Evolutionary conservation across 2,888 invertebrate genomes (phyloP), one percentile per base, ranked within the genome.

Genomic region (Eupithecia centaureata): DNA sequence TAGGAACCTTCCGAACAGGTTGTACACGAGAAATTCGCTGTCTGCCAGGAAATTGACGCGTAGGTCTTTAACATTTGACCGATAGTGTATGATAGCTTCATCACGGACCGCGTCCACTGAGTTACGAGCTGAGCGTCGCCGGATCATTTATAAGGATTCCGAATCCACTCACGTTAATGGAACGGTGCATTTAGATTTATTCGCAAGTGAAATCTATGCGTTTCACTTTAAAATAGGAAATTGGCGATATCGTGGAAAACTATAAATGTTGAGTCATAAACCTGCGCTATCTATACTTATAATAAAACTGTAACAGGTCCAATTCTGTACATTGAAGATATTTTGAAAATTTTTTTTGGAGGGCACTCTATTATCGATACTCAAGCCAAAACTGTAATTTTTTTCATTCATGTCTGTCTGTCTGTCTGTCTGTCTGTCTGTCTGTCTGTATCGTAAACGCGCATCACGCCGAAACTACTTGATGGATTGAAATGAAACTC

Each of bases 11-110:
- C 77, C 83, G 82, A 87, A 88, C 88, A 86, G 86, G 90, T 90
- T 87, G 79, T 70, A 76, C 81, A 79, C 87, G 86, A 90, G 89
- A 90, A 90, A 90, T 86, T 85, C 79, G 81, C 84, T 80, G 83
- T 80, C 82, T 79, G 80, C 75, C 82, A 78, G 86, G 87, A 88
- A 88, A 85, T 83, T 77, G 80, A 84, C 81, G 80, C 79, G 78
- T 77, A 78, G 78, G 76, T 81, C 78, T 82, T 76, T 78, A 82
- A 80, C 78, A 79, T 79, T 82, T 84, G 84, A 85, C 86, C 82
- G 86, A 86, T 85, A 86, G 79, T 73, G 71, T 56, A 68, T 68
- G 76, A 76, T 73, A 72, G 73, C 75, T 79, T 75, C 77, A 77
- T 77, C 73, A 74, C 68, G 64, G 62, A 76, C 76, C 73, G 73